Evolutionary conservation across 2,113 vertebrate genomes (phyloP), one percentile per base, ranked within the genome.

Genomic region (Ceyx melanurus): DNA sequence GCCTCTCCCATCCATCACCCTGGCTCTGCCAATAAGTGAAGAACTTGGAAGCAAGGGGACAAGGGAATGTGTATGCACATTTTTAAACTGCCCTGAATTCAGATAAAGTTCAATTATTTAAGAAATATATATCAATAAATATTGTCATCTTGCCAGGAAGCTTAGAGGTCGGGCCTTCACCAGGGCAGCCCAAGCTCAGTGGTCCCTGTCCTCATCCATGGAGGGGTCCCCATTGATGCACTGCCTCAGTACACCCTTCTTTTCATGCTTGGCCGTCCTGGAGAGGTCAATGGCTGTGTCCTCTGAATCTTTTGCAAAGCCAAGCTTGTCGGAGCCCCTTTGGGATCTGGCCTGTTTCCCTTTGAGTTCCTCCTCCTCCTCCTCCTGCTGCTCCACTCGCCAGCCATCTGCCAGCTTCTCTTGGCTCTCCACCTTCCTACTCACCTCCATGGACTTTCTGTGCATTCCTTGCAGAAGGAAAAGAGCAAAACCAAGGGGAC

Each of bases 251-350:
- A 91, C 85, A 16, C 64, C 96, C 86, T 97, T 98, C 79, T 89
- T 97, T 88, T 98, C 98, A 1, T 98, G 98, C 91, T 98, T 98
- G 60, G 98, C 98, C n/a, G 99, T 98, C 95, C 98, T 99, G 91
- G 99, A 99, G 78, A 99, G 98, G 88, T 99, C 99, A 2, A 99
- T 99, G 46, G 98, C 99, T 86, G 90, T 98, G 90, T 98, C 98
- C 94, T 98, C 98, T 0, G 58, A 89, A 92, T 93, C 90, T 26
- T 97, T 97, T 14, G 78, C 88, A 29, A 91, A 66, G 46, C 80
- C 95, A 40, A 74, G 78, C 72, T 93, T 94, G 45, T 96, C 91
- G 0, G 77, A 92, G 79, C 57, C 75, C 85, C 62, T 96, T 75
- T 96, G 97, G 46, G 90, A 71, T 60, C 86, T 96, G 71, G 64